phyloP scores from a whole-genome alignment of 2,797 vertebrate genomes.

The Danio tinwini region DNA sequence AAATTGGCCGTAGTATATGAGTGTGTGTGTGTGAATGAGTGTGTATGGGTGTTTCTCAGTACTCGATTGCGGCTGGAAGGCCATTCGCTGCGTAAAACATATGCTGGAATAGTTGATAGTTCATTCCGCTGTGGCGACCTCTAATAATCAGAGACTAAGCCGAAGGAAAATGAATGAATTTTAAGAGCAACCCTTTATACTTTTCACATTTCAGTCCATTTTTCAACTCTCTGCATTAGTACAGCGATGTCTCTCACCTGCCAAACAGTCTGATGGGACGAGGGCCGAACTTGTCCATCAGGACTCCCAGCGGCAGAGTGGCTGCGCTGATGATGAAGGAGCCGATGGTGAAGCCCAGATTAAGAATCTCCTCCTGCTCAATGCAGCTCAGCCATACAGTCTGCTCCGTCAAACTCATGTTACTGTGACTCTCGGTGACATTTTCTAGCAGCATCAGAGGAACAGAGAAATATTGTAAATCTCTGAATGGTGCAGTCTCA shows the following conservation, averaged over 20 bases:
- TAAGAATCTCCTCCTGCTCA: constrained; percentile 84
- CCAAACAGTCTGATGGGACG: constrained; percentile 84
- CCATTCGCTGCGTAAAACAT: too few species aligned
- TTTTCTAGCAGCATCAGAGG: constrained; percentile 65
- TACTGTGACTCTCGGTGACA: constrained; percentile 48
- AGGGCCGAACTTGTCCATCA: constrained; percentile 83
- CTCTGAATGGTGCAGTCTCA: neutral
- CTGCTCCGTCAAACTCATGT: constrained; percentile 37
- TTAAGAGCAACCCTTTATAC: too few species aligned
- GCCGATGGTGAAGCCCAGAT: constrained; percentile 88
- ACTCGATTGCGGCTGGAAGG: too few species aligned
- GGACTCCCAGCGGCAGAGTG: constrained; percentile 81
- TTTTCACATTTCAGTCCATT: too few species aligned
- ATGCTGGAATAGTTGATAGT: too few species aligned
- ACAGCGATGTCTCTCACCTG: constrained; percentile 73
- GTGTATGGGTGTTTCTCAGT: too few species aligned
- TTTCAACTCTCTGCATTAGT: neutral
- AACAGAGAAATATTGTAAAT: neutral
- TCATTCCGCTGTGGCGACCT: too few species aligned
- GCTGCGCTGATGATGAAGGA: constrained; percentile 87
- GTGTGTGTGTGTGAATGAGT: too few species aligned
- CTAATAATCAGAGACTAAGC: too few species aligned
- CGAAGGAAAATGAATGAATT: too few species aligned
- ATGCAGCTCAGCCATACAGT: constrained; percentile 75
- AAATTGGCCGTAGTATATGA: too few species aligned